Evolutionary conservation across 2,797 vertebrate species (phyloP).

Genomic region (Siniperca scherzeri): DNA sequence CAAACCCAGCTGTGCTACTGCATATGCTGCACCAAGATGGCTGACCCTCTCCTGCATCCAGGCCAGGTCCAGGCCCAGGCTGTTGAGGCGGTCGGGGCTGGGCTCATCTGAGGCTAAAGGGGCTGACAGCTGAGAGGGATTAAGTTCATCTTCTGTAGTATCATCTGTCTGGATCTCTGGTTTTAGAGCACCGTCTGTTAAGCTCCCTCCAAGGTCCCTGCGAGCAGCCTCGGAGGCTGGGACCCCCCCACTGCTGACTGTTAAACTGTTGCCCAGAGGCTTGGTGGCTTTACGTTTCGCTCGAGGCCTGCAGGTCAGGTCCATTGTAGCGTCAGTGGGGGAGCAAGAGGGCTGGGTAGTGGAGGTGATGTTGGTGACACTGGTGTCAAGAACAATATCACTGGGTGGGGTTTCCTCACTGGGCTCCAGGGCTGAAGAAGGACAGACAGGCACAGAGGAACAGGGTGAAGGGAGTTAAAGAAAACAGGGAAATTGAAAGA

Average conservation of each 20-base stretch:
- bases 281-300: slow-evolving; percentile 56
- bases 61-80: slow-evolving; percentile 76
- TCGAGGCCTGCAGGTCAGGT: slow-evolving; percentile 70
- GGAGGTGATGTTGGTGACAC: slow-evolving; percentile 23
- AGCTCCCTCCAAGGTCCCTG: slow-evolving; percentile 42
- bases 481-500: background rate
- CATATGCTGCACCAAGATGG: slow-evolving; percentile 78
- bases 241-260: background rate
- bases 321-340: slow-evolving; percentile 67
- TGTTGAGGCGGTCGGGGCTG: slow-evolving; percentile 67
- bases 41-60: slow-evolving; percentile 82
- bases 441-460: background rate
- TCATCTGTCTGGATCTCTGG: slow-evolving; percentile 62
- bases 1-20: slow-evolving; percentile 77
- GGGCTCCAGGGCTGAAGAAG: slow-evolving; percentile 55
- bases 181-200: slow-evolving; percentile 61
- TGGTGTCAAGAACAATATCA: slow-evolving; percentile 46
- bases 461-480: background rate
- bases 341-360: slow-evolving; percentile 29
- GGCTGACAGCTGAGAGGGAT: slow-evolving; percentile 46
- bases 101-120: slow-evolving; percentile 58
- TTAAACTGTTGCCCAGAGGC: slow-evolving; percentile 21
- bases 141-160: slow-evolving; percentile 45
- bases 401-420: slow-evolving; percentile 44
- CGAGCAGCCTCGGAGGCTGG: background rate